Base-by-base conservation (phyloP, 2,113 vertebrate genomes). In the Podarcis cretensis region DNA sequence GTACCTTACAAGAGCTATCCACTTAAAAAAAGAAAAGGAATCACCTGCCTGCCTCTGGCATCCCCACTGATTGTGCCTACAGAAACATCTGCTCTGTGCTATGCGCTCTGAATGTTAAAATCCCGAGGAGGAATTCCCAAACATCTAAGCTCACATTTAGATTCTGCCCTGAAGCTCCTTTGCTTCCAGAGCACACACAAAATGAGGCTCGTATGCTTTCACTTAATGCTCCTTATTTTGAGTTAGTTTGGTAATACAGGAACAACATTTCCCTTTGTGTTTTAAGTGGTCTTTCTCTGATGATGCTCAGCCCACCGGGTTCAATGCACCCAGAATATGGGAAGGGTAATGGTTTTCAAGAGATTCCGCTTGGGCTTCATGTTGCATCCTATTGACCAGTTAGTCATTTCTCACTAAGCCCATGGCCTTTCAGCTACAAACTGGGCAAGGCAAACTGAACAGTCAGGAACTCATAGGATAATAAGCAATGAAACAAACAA, bases 71-170 rank as follows among this genome's bases (percentile, higher is more conserved):
- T 89, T 78, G 25, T 86, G 59, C 66, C 71, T 91, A 75, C 37
- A 92, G 89, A 90, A 87, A 89, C 93, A 94, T 91, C 95, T 95
- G 88, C 92, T 93, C 92, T 81, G 80, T 93, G 87, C 83, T 83
- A 88, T 5, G 75, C 0, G 48, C 87, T 93, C 79, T 76, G 75
- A 92, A 73, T 87, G 63, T 71, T 9, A 80, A 89, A 68, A 37
- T 30, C 66, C 6, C 27, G 57, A 71, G 57, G 69, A 87, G 21
- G 79, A 77, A 85, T 85, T 75, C 71, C 73, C 84, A 76, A 76
- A 65, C 73, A 85, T 76, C 83, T 63, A 37, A 76, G 57, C 48
- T 76, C 32, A 76, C 32, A 85, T 85, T 85, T 76, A 85, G 71
- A 85, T 85, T 85, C 83, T 85, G 71, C 83, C 73, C 48, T 85